These are phyloP conservation scores for Dolichomitus sp. DNA, from an alignment of 2,888 invertebrate species.

Conservation along the genomic window DNA sequence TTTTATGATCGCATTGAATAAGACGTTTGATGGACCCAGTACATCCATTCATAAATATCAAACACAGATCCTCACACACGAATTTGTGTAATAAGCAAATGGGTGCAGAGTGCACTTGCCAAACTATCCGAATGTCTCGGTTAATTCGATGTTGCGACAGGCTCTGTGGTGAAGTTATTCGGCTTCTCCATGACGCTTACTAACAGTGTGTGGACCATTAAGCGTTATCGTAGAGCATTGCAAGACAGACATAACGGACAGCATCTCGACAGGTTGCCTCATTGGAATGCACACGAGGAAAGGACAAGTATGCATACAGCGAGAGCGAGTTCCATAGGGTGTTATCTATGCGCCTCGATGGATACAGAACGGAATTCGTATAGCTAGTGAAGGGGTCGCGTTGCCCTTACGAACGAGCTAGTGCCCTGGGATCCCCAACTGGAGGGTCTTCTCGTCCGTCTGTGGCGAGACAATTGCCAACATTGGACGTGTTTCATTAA, in stretches of 20 bases:
- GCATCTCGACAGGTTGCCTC: slow-evolving; percentile 57
- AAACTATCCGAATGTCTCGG: slow-evolving; percentile 3
- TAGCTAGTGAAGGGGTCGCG: slow-evolving; percentile 26
- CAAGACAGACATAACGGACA: slow-evolving; percentile 44
- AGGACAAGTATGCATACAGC: slow-evolving; percentile 40
- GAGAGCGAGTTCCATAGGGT: slow-evolving; percentile 7
- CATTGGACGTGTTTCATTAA: slow-evolving; percentile 81
- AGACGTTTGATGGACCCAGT: background rate
- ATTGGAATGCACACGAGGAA: slow-evolving; percentile 61
- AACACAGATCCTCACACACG: background rate
- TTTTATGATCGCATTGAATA: background rate
- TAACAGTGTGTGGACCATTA: slow-evolving; percentile 37
- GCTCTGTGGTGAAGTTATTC: slow-evolving; percentile 28
- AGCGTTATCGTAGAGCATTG: slow-evolving; percentile 42
- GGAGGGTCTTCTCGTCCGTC: slow-evolving; percentile 55
- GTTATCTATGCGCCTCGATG: slow-evolving; percentile 49
- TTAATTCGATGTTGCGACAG: slow-evolving; percentile 27
- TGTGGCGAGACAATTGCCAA: slow-evolving; percentile 80
- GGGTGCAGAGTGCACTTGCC: slow-evolving; percentile 10
- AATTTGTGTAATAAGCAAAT: slow-evolving; percentile 5
- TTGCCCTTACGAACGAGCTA: slow-evolving; percentile 48
- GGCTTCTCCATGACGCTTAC: slow-evolving; percentile 34
- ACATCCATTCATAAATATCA: background rate
- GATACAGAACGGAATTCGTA: slow-evolving; percentile 54
- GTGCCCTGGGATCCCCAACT: slow-evolving; percentile 27